Conservation (phyloP, 2,888 invertebrate genomes). For the Elegia similella region DNA sequence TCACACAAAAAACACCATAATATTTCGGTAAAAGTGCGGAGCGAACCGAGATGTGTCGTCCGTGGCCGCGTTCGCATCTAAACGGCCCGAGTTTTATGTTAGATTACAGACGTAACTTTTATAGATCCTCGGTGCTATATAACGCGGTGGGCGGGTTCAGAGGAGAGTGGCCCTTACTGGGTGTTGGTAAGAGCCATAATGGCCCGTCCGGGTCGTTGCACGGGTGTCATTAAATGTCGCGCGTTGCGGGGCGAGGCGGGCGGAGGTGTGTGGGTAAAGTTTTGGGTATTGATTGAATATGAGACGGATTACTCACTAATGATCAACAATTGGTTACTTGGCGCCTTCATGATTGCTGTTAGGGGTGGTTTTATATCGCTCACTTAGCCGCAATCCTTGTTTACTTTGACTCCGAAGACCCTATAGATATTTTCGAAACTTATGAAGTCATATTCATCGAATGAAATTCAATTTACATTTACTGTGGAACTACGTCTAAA, state of each 20-base stretch:
- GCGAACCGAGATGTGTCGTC: constrained; percentile 80
- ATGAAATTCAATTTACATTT: constrained; percentile 15
- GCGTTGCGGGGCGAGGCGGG: constrained; percentile 74
- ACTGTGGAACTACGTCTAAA: neutral
- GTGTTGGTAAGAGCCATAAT: constrained; percentile 60
- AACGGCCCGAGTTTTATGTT: constrained; percentile 82
- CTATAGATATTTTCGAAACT: neutral
- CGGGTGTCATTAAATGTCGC: constrained; percentile 82
- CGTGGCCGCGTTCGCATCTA: constrained; percentile 82
- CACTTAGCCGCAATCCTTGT: constrained; percentile 9
- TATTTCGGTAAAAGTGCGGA: constrained; percentile 81
- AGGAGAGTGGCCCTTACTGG: constrained; percentile 64
- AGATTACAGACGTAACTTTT: constrained; percentile 83
- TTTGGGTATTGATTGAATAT: constrained; percentile 83
- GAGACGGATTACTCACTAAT: constrained; percentile 79
- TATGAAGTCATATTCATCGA: neutral
- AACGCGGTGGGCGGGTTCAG: constrained; percentile 74
- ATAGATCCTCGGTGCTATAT: constrained; percentile 83
- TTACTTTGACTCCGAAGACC: neutral
- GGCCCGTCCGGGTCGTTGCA: constrained; percentile 61
- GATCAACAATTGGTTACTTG: constrained; percentile 75
- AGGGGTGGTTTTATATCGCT: constrained; percentile 23
- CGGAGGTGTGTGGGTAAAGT: constrained; percentile 79
- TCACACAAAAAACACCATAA: constrained; percentile 70
- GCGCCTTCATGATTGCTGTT: constrained; percentile 49